These are phyloP conservation scores for Microchirus variegatus DNA, from an alignment of 2,797 vertebrate species.

Conservation along the genomic window DNA sequence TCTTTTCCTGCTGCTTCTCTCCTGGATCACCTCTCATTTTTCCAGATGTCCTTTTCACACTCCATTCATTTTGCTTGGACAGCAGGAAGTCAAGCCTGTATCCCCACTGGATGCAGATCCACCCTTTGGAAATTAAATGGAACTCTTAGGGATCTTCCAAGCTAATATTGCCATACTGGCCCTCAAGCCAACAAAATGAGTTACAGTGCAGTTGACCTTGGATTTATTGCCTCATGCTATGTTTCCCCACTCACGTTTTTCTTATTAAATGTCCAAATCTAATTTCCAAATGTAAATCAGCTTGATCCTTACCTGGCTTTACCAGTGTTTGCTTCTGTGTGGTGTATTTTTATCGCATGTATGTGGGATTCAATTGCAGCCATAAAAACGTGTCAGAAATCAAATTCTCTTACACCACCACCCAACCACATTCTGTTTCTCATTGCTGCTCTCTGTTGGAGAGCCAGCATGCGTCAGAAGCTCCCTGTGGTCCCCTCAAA, in stretches of 20 bases:
- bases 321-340: slow-evolving; percentile 20
- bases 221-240: slow-evolving; percentile 38
- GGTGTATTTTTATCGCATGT: slow-evolving; percentile 42
- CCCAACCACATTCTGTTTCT: slow-evolving; percentile 51
- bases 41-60: slow-evolving; percentile 67
- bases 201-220: slow-evolving; percentile 35
- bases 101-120: slow-evolving; percentile 45
- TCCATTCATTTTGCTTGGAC: slow-evolving; percentile 47
- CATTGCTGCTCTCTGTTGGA: slow-evolving; percentile 57
- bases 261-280: slow-evolving; percentile 5
- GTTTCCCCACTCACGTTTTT: slow-evolving; percentile 18
- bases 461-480: slow-evolving; percentile 60
- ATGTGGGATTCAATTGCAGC: slow-evolving; percentile 33
- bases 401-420: slow-evolving; percentile 24
- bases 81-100: slow-evolving; percentile 55
- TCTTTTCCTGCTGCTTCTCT: slow-evolving; percentile 15
- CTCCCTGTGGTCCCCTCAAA: slow-evolving; percentile 60
- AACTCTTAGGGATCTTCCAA: slow-evolving; percentile 48
- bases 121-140: slow-evolving; percentile 49
- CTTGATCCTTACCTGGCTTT: slow-evolving; percentile 15
- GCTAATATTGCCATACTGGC: slow-evolving; percentile 31
- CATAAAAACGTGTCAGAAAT: slow-evolving; percentile 53
- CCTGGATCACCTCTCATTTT: slow-evolving; percentile 57
- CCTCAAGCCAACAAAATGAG: slow-evolving; percentile 47
- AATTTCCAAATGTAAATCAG: slow-evolving; percentile 31